These are phyloP conservation scores for Ammodytes marinus DNA, from an alignment of 2,113 vertebrate species.

Conservation along the genomic window DNA sequence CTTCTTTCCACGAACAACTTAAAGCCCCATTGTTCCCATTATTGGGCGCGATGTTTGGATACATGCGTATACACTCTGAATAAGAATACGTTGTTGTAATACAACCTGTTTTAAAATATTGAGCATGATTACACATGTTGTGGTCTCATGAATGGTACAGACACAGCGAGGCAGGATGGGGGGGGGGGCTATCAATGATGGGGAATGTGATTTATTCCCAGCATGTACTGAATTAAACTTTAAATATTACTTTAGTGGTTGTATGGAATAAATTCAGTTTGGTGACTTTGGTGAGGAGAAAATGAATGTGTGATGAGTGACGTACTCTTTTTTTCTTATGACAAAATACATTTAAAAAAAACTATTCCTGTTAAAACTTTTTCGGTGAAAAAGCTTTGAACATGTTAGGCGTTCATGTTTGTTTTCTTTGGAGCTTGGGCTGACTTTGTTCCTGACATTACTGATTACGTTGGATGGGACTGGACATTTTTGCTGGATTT, in stretches of 20 bases:
- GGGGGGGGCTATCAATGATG: conserved; percentile 22
- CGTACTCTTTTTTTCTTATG: too few species aligned
- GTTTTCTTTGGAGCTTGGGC: conserved; percentile 59
- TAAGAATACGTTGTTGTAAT: conserved; percentile 84
- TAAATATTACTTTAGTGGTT: too few species aligned
- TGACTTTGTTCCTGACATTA: conserved; percentile 58
- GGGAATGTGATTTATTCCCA: conserved; percentile 24
- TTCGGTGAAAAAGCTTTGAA: conserved; percentile 35
- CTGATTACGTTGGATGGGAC: conserved; percentile 52
- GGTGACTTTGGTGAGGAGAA: too few species aligned
- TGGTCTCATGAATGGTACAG: conserved; percentile 77
- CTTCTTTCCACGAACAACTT: conserved; percentile 85
- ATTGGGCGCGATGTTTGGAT: conserved; percentile 84
- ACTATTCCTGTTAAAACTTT: conserved; percentile 1
- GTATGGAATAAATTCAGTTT: too few species aligned
- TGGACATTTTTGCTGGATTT: conserved; percentile 42
- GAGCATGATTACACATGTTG: conserved; percentile 83
- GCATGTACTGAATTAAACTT: neutral
- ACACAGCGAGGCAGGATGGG: conserved; percentile 46
- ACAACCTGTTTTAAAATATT: conserved; percentile 86
- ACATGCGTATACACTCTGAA: conserved; percentile 81
- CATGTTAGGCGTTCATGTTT: conserved; percentile 47
- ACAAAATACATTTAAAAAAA: conserved; percentile 4
- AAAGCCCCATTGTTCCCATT: conserved; percentile 84
- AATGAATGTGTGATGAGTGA: too few species aligned